phyloP scores from a whole-genome alignment of 2,888 invertebrate species.

The Panorpa germanica region DNA sequence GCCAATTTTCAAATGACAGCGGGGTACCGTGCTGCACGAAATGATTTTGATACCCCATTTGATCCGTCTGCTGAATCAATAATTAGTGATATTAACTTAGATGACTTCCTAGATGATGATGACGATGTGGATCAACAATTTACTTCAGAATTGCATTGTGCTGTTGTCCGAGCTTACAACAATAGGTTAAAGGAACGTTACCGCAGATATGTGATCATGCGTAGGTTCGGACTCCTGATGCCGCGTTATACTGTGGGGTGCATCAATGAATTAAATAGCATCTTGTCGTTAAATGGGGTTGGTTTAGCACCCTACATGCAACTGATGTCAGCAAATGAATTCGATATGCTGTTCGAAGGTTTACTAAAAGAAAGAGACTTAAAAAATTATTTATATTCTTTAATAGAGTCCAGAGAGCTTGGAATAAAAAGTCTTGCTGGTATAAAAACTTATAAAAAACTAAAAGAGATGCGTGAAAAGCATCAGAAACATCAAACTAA shows the following conservation, averaged over 20 bases:
- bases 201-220: constrained; percentile 51
- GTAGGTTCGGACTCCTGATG: constrained; percentile 62
- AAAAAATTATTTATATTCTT: constrained; percentile 34
- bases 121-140: constrained; percentile 30
- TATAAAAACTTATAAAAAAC: constrained; percentile 40
- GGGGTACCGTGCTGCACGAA: constrained; percentile 69
- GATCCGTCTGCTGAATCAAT: constrained; percentile 66
- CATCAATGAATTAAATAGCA: no score
- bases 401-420: constrained; percentile 39
- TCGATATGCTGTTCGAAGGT: constrained; percentile 60
- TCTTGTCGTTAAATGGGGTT: no score
- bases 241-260: constrained; percentile 47
- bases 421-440: constrained; percentile 49
- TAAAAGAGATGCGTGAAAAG: constrained; percentile 30
- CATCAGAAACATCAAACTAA: not conserved
- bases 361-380: constrained; percentile 51
- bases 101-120: constrained; percentile 24
- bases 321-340: constrained; percentile 48
- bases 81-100: constrained; percentile 27
- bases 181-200: constrained; percentile 53
- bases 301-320: constrained; percentile 56
- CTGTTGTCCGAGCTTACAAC: constrained; percentile 55
- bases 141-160: constrained; percentile 43
- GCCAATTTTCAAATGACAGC: constrained; percentile 42
- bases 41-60: constrained; percentile 71